phyloP scores from a whole-genome alignment of 2,113 vertebrate genomes.

The Sander vitreus region DNA sequence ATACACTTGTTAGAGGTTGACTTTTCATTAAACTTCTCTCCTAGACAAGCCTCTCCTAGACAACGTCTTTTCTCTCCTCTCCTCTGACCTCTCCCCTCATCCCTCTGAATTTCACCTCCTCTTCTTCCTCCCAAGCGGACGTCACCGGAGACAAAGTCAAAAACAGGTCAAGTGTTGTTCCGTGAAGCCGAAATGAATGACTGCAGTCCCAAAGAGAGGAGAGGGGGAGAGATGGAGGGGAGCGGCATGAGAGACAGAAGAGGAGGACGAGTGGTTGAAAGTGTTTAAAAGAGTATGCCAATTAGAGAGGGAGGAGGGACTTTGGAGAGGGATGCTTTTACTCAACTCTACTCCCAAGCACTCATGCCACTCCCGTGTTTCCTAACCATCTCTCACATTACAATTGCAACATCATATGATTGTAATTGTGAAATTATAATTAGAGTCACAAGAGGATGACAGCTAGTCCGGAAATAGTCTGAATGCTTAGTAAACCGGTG shows the following conservation, averaged over 20 bases:
- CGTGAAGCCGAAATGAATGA: constrained; percentile 52
- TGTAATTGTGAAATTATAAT: constrained; percentile 40
- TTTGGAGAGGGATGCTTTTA: constrained; percentile 29
- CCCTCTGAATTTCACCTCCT: constrained; percentile 16
- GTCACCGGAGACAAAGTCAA: constrained; percentile 40
- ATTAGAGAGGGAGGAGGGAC: not conserved
- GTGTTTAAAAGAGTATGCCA: constrained; percentile 47
- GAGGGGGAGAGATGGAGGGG: constrained; percentile 15
- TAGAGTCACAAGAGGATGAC: constrained; percentile 43
- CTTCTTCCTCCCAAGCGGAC: constrained; percentile 29
- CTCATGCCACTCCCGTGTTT: constrained; percentile 25
- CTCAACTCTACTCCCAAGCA: constrained; percentile 1
- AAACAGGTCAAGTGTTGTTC: constrained; percentile 68
- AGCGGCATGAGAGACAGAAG: constrained; percentile 11
- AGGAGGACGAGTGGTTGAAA: constrained; percentile 23
- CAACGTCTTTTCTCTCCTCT: constrained; percentile 1
- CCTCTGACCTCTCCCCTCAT: constrained; percentile 5
- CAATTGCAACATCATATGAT: constrained; percentile 28
- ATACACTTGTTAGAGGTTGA: not conserved
- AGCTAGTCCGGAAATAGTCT: constrained; percentile 46
- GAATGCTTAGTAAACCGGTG: not conserved
- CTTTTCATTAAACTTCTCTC: not conserved
- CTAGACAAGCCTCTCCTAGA: not conserved
- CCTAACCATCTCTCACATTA: constrained; percentile 22
- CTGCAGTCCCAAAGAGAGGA: constrained; percentile 33